Evolutionary conservation across 2,797 vertebrate genomes (phyloP).

Genomic region (Trachurus trachurus): DNA sequence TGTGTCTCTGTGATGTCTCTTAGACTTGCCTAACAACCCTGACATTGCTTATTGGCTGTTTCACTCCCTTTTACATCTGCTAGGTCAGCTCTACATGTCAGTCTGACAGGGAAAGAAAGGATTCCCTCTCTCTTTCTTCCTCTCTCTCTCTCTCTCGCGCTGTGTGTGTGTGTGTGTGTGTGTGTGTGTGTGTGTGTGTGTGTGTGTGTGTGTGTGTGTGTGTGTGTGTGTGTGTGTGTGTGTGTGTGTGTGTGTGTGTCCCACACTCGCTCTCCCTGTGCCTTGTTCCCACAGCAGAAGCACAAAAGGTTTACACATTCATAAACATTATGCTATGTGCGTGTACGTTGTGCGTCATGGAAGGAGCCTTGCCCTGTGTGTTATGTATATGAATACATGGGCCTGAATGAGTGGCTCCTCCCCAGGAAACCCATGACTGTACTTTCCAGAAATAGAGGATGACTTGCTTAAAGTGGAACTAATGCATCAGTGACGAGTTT

Average conservation of each 20-base stretch:
- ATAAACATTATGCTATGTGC: constrained; percentile 75
- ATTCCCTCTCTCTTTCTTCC: not conserved
- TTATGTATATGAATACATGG: constrained; percentile 78
- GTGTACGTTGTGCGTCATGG: constrained; percentile 77
- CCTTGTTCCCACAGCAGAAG: constrained; percentile 48
- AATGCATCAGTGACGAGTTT: constrained; percentile 71
- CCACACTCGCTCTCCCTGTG: not conserved
- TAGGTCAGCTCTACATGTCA: constrained; percentile 56
- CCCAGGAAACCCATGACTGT: constrained; percentile 73
- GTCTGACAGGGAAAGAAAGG: constrained; percentile 35
- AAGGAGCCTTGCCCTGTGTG: constrained; percentile 61
- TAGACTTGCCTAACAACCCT: not conserved
- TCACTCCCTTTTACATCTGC: constrained; percentile 44
- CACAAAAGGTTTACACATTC: constrained; percentile 72
- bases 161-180: too few relatives aligned
- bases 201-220: too few relatives aligned
- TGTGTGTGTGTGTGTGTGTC: too few relatives aligned
- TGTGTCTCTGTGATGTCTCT: not conserved
- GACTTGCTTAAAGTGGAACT: constrained; percentile 75
- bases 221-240: too few relatives aligned
- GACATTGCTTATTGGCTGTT: constrained; percentile 18
- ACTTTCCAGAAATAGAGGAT: constrained; percentile 80
- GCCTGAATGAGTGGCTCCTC: constrained; percentile 51
- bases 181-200: too few relatives aligned
- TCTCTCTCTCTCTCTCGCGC: not conserved